Evolutionary conservation across 2,888 invertebrate species (phyloP), one percentile per base, ranked within the genome.

Genomic region (Nyleta sp.): DNA sequence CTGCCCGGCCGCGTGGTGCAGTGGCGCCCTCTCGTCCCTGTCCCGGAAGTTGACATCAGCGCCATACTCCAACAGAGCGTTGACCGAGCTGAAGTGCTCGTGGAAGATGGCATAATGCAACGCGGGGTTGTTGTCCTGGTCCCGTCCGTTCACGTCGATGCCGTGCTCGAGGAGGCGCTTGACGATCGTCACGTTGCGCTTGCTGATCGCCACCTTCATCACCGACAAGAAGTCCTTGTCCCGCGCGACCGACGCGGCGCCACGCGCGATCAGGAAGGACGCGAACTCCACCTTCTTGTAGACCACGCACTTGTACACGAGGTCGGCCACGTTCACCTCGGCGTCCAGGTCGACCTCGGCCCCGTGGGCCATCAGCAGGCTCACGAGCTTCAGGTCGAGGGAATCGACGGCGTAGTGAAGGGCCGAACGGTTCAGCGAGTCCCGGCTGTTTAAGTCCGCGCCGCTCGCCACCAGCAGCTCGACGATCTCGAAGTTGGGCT

Each of bases 1-100:
- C 20, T 62, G 62, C 7, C 18, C 11, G 5, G 35, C 13, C 20
- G 62, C 62, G 7, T 22, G 15, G 31, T 62, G 62, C 6, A 62
- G 48, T 0, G 24, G 48, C 8, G 62, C 35, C 24, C 24, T 48
- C 3, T 17, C 38, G 1, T 62, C 48, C 11, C 10, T 6, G 7
- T 48, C 38, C 13, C 20, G 22, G 17, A 13, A 62, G 2, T 48
- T 24, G 5, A 38, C 48, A 10, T 62, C 24, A 6, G 62, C 62
- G 1, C 46, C 62, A 24, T n/a, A 11, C 33, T 48, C 38, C 22
- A 62, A 5, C 48, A 62, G 17, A 2, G 20, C 11, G 6, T 24
- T 22, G 1, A 35, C 8, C 0, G 22, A 22, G n/a, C 15, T 24
- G 8, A 38, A 48, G 10, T 48, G 7, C 17, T 48, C 48, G 18